Evolutionary conservation across 2,113 vertebrate genomes (phyloP).

Genomic region (Hoplias malabaricus): DNA sequence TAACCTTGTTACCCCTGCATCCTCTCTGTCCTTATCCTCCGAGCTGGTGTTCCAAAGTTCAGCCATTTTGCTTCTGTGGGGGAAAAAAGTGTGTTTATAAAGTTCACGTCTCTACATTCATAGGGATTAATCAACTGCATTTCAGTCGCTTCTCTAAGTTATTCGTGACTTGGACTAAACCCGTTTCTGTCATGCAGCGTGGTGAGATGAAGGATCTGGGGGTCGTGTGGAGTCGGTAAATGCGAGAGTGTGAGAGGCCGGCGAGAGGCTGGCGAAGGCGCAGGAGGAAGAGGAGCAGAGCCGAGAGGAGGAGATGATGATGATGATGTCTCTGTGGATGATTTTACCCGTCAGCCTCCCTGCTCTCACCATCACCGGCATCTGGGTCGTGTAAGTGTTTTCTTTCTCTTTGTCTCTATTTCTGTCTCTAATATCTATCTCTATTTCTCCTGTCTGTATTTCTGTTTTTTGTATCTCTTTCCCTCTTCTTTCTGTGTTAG

Average conservation of each 20-base stretch:
- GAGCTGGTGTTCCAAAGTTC: neutral
- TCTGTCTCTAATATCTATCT: neutral
- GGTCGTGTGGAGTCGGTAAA: conserved; percentile 59
- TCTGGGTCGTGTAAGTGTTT: conserved; percentile 88
- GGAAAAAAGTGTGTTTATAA: neutral
- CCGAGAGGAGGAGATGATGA: conserved; percentile 62
- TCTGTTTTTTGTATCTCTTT: too few relatives aligned
- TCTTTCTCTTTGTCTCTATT: neutral
- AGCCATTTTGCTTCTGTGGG: neutral
- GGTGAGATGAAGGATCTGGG: conserved; percentile 1
- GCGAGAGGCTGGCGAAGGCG: conserved; percentile 70
- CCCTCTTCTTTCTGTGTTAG: too few relatives aligned
- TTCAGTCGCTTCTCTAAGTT: neutral
- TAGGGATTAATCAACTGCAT: neutral
- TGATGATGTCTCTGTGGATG: conserved; percentile 84
- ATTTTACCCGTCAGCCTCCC: conserved; percentile 83
- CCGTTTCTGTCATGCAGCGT: too few relatives aligned
- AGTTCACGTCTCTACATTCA: neutral
- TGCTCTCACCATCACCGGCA: conserved; percentile 85
- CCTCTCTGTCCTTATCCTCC: too few relatives aligned
- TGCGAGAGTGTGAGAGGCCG: conserved; percentile 66
- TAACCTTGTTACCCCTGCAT: too few relatives aligned
- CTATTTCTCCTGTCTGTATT: too few relatives aligned
- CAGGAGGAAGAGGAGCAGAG: conserved; percentile 61
- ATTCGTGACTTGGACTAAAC: too few relatives aligned